phyloP scores from a whole-genome alignment of 2,113 vertebrate species.

The Oceanodroma tethys region DNA sequence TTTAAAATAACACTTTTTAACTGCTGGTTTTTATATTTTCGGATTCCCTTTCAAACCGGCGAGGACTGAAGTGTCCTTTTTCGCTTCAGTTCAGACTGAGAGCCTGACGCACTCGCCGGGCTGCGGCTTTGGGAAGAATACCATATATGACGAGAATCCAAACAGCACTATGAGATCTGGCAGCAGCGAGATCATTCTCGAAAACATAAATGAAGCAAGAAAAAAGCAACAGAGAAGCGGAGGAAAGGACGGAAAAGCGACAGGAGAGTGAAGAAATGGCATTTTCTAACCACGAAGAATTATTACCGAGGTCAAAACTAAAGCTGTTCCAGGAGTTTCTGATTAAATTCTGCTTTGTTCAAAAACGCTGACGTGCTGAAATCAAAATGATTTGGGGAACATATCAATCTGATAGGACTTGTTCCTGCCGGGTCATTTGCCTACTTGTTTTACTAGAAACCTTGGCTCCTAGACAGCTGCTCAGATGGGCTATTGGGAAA shows the following conservation, averaged over 20 bases:
- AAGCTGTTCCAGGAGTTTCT: constrained; percentile 10
- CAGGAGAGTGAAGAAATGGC: not conserved
- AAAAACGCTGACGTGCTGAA: constrained; percentile 9
- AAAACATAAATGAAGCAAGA: not conserved
- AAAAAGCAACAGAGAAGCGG: not conserved
- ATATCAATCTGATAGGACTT: constrained; percentile 17
- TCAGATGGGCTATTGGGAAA: not conserved
- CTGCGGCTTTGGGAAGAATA: not conserved
- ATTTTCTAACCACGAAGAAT: not conserved
- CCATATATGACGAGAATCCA: not conserved
- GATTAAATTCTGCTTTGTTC: constrained; percentile 14
- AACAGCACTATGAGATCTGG: not conserved
- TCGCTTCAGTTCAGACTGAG: not conserved
- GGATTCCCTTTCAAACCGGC: fast-evolving
- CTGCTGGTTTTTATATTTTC: not conserved
- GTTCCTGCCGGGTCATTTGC: constrained; percentile 8
- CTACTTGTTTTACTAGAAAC: constrained; percentile 12
- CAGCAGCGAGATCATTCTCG: not conserved
- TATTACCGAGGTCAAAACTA: not conserved
- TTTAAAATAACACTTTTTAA: not conserved
- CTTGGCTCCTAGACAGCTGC: constrained; percentile 3
- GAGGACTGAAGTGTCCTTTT: not conserved
- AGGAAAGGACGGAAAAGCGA: not conserved
- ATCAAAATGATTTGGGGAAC: not conserved
- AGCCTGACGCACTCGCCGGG: not conserved